Evolutionary conservation across 2,797 vertebrate genomes (phyloP).

Genomic region (Acanthopagrus latus): DNA sequence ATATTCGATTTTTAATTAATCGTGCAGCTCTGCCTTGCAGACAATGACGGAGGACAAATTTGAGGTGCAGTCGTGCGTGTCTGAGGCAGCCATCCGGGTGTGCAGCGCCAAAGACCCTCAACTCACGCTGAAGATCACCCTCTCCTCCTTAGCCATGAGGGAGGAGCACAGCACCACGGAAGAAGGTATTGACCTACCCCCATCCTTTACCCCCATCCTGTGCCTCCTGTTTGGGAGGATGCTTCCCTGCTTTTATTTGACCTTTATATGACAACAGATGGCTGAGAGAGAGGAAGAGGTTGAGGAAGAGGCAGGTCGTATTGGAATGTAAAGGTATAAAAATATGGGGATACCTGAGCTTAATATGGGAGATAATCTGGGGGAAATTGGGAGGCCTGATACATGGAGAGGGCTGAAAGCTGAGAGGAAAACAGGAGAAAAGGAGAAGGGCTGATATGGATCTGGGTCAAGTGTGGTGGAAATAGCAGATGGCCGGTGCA

Average conservation of each 20-base stretch:
- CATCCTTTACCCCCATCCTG: background rate
- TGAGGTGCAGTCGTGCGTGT: constrained; percentile 88
- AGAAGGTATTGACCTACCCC: constrained; percentile 84
- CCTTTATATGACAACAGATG: constrained; percentile 35
- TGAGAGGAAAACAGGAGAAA: constrained; percentile 29
- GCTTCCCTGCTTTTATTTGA: constrained; percentile 44
- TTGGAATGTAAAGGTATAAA: constrained; percentile 3
- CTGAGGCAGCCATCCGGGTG: constrained; percentile 92
- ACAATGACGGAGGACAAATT: constrained; percentile 92
- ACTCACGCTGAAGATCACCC: constrained; percentile 92
- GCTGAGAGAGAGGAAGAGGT: background rate
- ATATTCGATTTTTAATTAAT: constrained; percentile 40
- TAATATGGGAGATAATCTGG: constrained; percentile 6
- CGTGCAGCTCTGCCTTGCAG: constrained; percentile 80
- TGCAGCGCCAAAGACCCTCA: constrained; percentile 89
- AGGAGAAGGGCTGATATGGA: constrained; percentile 52
- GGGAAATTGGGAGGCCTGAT: constrained; percentile 10
- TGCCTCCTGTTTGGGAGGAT: constrained; percentile 10
- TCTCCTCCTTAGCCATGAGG: constrained; percentile 92
- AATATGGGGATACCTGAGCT: constrained; percentile 14
- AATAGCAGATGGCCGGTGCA: constrained; percentile 40
- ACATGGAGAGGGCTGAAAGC: constrained; percentile 43
- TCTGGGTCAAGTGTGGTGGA: constrained; percentile 56
- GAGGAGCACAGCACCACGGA: constrained; percentile 87
- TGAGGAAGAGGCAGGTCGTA: background rate